Percentiles rank a stretch among this genome's conserved stretches.
Conservation (phyloP, 2,888 invertebrate genomes). For the Lepidochrysops patricia region DNA sequence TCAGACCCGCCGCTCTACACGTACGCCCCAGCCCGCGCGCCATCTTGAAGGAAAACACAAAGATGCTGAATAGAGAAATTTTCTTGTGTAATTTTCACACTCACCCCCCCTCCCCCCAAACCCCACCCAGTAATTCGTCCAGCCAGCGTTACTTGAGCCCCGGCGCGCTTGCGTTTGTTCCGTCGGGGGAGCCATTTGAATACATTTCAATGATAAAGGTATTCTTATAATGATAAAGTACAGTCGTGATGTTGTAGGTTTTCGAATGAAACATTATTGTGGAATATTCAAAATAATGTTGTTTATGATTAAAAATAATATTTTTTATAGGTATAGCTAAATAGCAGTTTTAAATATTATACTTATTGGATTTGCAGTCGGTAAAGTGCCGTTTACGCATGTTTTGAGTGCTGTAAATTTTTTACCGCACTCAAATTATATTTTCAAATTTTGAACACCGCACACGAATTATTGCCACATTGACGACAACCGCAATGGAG, state of each 20-base stretch:
- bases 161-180: conserved; percentile 8
- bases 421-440: no score
- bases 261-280: neutral
- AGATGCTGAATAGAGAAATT: conserved; percentile 72
- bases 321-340: no score
- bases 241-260: neutral
- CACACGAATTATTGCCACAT: no score
- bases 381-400: no score
- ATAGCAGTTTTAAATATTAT: no score
- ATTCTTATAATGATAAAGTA: conserved; percentile 3
- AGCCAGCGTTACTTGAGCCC: conserved; percentile 26
- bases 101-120: conserved; percentile 46
- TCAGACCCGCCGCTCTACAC: conserved; percentile 30
- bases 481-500: no score
- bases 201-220: conserved; percentile 11
- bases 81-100: conserved; percentile 74
- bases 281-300: no score
- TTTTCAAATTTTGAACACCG: no score
- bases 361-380: no score
- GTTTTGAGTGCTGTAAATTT: no score
- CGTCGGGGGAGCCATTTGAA: neutral
- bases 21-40: conserved; percentile 36
- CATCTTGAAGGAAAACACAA: conserved; percentile 73
- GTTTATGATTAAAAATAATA: no score
- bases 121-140: conserved; percentile 35